Conservation (phyloP, 2,113 vertebrate genomes). For the Paraplagusia blochii region DNA sequence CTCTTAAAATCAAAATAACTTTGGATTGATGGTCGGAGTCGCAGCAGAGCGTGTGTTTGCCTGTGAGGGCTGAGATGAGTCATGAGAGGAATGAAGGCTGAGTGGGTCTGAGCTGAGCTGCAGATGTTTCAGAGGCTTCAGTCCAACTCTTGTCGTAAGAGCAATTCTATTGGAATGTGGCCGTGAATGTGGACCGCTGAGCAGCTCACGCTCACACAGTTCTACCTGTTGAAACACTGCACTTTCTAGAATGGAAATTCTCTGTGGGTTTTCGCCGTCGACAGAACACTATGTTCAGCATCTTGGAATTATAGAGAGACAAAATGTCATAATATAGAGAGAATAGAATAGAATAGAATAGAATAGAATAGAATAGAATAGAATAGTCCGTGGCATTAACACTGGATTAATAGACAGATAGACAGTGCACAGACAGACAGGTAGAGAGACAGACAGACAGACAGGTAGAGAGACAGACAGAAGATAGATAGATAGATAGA, state of each 20-base stretch:
- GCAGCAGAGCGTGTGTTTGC: conserved; percentile 22
- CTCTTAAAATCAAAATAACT: neutral
- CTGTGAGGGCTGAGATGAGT: conserved; percentile 16
- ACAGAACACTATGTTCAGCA: too few species aligned
- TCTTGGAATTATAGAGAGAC: neutral
- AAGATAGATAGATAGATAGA: too few species aligned
- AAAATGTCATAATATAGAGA: neutral
- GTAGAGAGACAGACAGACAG: too few species aligned
- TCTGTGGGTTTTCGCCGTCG: neutral
- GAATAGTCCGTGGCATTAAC: too few species aligned
- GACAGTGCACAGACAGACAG: too few species aligned
- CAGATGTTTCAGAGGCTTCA: conserved; percentile 35
- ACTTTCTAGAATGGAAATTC: neutral
- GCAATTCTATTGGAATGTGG: conserved; percentile 49
- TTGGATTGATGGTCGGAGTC: neutral
- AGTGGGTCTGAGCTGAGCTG: conserved; percentile 28
- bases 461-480: too few species aligned
- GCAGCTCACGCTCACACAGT: conserved; percentile 12
- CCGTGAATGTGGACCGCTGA: conserved; percentile 13
- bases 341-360: too few species aligned
- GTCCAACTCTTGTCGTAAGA: conserved; percentile 1
- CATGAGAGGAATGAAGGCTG: conserved; percentile 8
- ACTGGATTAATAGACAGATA: too few species aligned
- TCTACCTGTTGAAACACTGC: conserved; percentile 12
- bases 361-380: too few species aligned